Conservation (phyloP, 1,140 invertebrate species). For the Diorhabda carinulata region DNA sequence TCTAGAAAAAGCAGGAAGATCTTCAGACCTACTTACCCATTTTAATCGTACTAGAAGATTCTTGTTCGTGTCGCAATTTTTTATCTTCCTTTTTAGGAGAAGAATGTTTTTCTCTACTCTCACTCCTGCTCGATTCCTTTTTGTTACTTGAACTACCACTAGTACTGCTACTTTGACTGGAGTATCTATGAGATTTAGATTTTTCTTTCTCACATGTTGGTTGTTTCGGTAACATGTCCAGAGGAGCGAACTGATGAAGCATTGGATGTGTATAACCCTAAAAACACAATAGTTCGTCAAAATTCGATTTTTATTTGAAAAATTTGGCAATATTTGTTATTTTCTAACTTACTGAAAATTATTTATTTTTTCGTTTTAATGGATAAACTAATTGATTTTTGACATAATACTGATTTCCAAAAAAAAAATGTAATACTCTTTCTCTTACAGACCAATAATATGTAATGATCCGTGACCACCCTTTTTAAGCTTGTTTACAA, state of each 20-base stretch:
- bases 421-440: too few species aligned
- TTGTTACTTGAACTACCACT: slow-evolving; percentile 33
- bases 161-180: slow-evolving; percentile 28
- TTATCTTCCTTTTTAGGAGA: slow-evolving; percentile 43
- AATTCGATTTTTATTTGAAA: too few species aligned
- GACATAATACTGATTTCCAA: too few species aligned
- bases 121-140: slow-evolving; percentile 34
- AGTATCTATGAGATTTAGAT: slow-evolving; percentile 42
- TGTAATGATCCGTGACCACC: too few species aligned
- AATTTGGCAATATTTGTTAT: too few species aligned
- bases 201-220: slow-evolving; percentile 45
- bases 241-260: slow-evolving; percentile 37
- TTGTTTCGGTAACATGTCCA: slow-evolving; percentile 43
- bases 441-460: too few species aligned
- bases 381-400: too few species aligned
- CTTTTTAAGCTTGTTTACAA: too few species aligned
- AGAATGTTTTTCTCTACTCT: slow-evolving; percentile 45
- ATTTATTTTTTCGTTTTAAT: too few species aligned
- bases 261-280: slow-evolving; percentile 15
- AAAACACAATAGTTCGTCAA: too few species aligned
- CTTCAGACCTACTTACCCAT: neutral
- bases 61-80: slow-evolving; percentile 29
- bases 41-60: slow-evolving; percentile 16
- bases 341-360: too few species aligned
- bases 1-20: too few species aligned